Percentiles rank a stretch among this genome's conserved stretches.
phyloP scores from a whole-genome alignment of 2,888 invertebrate genomes.

The Cordylochernes scorpioides region DNA sequence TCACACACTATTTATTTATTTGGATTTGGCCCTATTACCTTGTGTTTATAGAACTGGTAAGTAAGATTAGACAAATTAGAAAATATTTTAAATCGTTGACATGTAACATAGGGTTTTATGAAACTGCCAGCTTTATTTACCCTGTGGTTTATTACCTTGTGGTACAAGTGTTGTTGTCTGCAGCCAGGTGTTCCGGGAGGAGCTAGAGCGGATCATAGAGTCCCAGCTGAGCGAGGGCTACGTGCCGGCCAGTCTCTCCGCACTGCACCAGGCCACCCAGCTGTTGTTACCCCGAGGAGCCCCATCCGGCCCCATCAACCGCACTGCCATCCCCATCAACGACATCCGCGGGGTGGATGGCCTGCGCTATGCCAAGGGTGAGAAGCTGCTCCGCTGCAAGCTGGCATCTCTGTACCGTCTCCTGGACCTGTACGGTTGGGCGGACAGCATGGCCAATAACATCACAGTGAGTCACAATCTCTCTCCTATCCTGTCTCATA shows the following conservation, averaged over 20 bases:
- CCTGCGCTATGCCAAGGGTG: slow-evolving; percentile 71
- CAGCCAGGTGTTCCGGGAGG: slow-evolving; percentile 72
- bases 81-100: too few species aligned
- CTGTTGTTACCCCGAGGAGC: slow-evolving; percentile 13
- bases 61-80: too few species aligned
- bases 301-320: slow-evolving; percentile 29
- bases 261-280: slow-evolving; percentile 64
- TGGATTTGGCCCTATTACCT: too few species aligned
- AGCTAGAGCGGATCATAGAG: slow-evolving; percentile 83
- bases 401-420: slow-evolving; percentile 79
- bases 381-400: slow-evolving; percentile 81
- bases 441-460: slow-evolving; percentile 63
- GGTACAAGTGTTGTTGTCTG: too few species aligned
- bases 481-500: too few species aligned
- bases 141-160: too few species aligned
- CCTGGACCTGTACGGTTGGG: slow-evolving; percentile 87
- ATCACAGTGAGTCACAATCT: slow-evolving; percentile 52
- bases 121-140: too few species aligned
- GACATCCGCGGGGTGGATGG: slow-evolving; percentile 88
- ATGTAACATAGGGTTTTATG: too few species aligned
- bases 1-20: too few species aligned
- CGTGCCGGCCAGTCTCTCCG: slow-evolving; percentile 27
- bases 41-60: too few species aligned
- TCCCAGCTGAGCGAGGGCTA: slow-evolving; percentile 49
- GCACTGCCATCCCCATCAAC: slow-evolving; percentile 56